Conservation (phyloP, 2,888 invertebrate species). For the Diarsia rubi region DNA sequence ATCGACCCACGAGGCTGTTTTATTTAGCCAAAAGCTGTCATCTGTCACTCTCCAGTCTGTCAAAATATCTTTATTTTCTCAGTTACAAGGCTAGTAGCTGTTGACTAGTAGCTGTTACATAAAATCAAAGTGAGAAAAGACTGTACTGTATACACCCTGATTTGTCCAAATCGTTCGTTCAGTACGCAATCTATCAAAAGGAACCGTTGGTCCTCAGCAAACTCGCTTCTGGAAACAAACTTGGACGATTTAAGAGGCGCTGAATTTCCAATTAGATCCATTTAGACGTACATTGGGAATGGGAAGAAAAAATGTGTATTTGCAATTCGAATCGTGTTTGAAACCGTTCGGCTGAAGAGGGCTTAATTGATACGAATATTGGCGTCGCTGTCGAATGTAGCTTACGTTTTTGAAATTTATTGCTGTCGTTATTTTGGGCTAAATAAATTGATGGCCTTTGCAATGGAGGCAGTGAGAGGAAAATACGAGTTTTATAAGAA, state of each 20-base stretch:
- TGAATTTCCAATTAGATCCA: conserved; percentile 83
- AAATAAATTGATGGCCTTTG: conserved; percentile 37
- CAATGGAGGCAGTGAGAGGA: conserved; percentile 7
- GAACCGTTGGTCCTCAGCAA: conserved; percentile 41
- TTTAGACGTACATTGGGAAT: conserved; percentile 74
- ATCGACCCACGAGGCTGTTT: too few species aligned
- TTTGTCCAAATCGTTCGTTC: conserved; percentile 39
- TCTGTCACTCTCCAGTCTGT: background rate
- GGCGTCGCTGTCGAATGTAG: conserved; percentile 57
- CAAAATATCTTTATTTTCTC: background rate
- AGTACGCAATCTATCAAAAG: conserved; percentile 60
- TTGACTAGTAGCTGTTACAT: too few species aligned
- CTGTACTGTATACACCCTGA: conserved; percentile 17
- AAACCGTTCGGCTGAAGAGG: conserved; percentile 78
- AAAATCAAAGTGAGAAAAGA: background rate
- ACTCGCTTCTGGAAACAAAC: conserved; percentile 58
- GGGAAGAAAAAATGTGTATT: conserved; percentile 80
- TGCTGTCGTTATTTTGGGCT: conserved; percentile 42
- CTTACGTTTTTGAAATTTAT: conserved; percentile 57
- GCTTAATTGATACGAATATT: conserved; percentile 85
- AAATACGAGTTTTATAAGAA: background rate
- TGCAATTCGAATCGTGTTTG: conserved; percentile 85
- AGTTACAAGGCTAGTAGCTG: background rate
- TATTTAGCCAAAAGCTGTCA: too few species aligned
- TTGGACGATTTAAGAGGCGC: conserved; percentile 70